phyloP scores from a whole-genome alignment of 1,140 invertebrate species.

The Lasioglossum albipes region DNA sequence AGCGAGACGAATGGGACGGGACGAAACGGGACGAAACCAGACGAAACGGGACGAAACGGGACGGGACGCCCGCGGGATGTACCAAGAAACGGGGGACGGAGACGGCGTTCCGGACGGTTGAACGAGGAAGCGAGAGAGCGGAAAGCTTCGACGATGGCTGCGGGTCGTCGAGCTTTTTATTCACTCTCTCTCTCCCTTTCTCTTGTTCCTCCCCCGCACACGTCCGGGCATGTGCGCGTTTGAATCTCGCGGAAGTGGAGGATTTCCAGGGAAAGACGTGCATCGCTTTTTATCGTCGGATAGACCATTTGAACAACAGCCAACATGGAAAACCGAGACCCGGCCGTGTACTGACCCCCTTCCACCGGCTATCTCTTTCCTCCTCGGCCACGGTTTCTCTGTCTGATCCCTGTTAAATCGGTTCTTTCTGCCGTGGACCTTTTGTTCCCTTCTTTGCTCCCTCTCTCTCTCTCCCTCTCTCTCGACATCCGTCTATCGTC shows the following conservation, averaged over 20 bases:
- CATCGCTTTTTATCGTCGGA: slow-evolving; percentile 75
- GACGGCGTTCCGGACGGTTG: slow-evolving; percentile 15
- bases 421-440: slow-evolving; percentile 17
- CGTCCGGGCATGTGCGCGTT: slow-evolving; percentile 62
- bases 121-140: slow-evolving; percentile 52
- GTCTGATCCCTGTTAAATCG: slow-evolving; percentile 10
- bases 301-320: slow-evolving; percentile 77
- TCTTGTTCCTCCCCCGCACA: background rate
- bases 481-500: slow-evolving; percentile 10
- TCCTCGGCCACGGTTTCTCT: background rate
- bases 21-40: background rate
- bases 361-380: slow-evolving; percentile 3
- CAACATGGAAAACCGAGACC: slow-evolving; percentile 70
- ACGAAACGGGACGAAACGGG: too few species aligned
- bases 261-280: slow-evolving; percentile 71
- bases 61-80: too few species aligned
- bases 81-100: slow-evolving; percentile 29
- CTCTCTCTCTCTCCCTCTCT: too few species aligned
- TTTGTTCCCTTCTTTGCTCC: background rate
- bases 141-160: slow-evolving; percentile 56
- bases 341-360: slow-evolving; percentile 39
- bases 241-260: slow-evolving; percentile 70
- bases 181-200: slow-evolving; percentile 20
- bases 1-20: slow-evolving; percentile 10
- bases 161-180: slow-evolving; percentile 59